Base-by-base conservation (phyloP, 2,888 invertebrate genomes). In the Ochropleura leucogaster region DNA sequence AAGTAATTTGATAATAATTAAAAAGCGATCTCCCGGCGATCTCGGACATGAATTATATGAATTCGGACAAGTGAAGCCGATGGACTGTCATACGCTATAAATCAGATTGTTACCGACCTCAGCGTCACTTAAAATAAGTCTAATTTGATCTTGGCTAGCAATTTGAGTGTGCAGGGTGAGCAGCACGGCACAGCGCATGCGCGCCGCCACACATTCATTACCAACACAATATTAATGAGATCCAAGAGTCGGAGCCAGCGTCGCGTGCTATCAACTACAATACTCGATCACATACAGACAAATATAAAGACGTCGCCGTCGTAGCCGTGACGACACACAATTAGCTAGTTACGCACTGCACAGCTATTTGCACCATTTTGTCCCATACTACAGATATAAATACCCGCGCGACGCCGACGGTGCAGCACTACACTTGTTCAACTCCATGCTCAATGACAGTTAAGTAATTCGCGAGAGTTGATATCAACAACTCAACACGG, bases 111-210 rank as follows among this genome's bases (percentile, higher is more conserved):
- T 73, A 83, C 74, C 77, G 87, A 82, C 88, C 87, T 91, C 90
- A 90, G 87, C 89, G 90, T 92, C 90, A 73, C 90, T 90, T 88
- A 87, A 89, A 93, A 92, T 91, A 78, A 90, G 90, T 91, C 92
- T 94, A 94, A 94, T 93, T 94, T 91, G 87, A 94, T 92, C 93
- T 94, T 94, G 94, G 94, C 94, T 94, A 87, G 90, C 80, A 79
- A 82, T 71, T 80, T 77, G 64, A 75, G 74, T 77, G 68, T 83
- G 77, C 82, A 76, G 83, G 82, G 82, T 81, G 90, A 87, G 85
- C 80, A 78, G 80, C 69, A 72, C 68, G 66, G 85, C 68, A 74
- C 57, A 68, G 83, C 91, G 92, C 92, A 90, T 90, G 91, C 91
- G 90, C 77, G 74, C 80, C 73, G 83, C 77, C 77, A 77, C 83